These are phyloP conservation scores for Pseudochaenichthys georgianus DNA, from an alignment of 2,797 vertebrate species.

Conservation along the genomic window DNA sequence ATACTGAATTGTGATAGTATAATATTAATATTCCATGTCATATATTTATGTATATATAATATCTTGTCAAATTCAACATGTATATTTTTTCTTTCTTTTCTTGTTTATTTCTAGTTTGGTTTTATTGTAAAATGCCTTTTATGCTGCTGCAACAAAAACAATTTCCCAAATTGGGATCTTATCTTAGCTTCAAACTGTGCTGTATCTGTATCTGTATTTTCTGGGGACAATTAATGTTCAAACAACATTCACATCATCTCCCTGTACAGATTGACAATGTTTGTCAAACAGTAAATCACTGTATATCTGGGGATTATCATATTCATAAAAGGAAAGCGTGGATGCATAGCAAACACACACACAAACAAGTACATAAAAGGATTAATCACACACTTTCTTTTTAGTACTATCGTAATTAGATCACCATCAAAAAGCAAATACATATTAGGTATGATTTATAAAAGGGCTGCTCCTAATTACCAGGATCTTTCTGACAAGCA, in stretches of 20 bases:
- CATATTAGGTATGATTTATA: neutral
- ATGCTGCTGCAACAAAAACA: no score
- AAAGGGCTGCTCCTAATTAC: neutral
- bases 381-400: neutral
- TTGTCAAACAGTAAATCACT: neutral
- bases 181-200: neutral
- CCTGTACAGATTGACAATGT: neutral
- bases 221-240: constrained; percentile 1
- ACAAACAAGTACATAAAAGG: neutral
- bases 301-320: neutral
- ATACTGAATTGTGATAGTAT: neutral
- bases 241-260: neutral
- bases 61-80: no score
- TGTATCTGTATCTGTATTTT: constrained; percentile 1
- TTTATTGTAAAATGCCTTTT: no score
- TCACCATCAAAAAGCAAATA: neutral
- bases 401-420: neutral
- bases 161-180: no score
- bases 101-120: no score
- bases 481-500: no score
- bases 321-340: neutral
- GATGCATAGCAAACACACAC: neutral
- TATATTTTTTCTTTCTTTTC: no score
- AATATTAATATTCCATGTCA: no score
- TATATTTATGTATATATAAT: no score